These are phyloP conservation scores for Drosophila auraria DNA, from an alignment of 1,140 invertebrate species.

Conservation along the genomic window DNA sequence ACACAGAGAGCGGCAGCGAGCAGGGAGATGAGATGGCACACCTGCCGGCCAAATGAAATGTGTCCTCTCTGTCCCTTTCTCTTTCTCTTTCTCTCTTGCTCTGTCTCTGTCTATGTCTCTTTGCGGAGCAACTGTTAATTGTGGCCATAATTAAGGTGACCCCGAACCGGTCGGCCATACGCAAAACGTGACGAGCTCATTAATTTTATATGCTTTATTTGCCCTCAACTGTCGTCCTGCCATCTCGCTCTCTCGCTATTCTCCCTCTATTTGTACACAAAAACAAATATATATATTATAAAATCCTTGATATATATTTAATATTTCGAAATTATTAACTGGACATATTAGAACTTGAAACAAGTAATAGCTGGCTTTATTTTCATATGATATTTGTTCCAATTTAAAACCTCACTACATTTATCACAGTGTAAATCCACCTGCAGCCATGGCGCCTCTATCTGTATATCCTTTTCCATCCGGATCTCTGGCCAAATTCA, in stretches of 20 bases:
- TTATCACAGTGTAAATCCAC: not conserved
- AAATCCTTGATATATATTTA: too few species aligned
- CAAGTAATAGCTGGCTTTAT: too few species aligned
- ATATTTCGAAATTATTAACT: too few species aligned
- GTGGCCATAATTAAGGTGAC: constrained; percentile 82
- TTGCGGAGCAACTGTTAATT: constrained; percentile 71
- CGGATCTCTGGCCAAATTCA: constrained; percentile 14
- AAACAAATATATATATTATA: not conserved
- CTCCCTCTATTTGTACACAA: not conserved
- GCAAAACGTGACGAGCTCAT: constrained; percentile 67
- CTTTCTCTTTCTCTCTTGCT: not conserved
- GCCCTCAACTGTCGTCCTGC: constrained; percentile 17
- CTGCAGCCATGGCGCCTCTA: not conserved
- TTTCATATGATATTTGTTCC: too few species aligned
- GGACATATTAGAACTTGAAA: too few species aligned
- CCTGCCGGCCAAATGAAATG: constrained; percentile 72
- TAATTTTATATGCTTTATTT: constrained; percentile 66
- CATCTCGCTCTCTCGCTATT: not conserved
- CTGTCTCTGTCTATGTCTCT: not conserved
- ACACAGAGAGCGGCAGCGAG: constrained; percentile 33
- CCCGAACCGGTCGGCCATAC: constrained; percentile 30
- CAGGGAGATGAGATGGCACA: constrained; percentile 20
- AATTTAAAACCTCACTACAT: too few species aligned
- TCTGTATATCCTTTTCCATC: not conserved
- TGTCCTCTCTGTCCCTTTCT: constrained; percentile 20